phyloP scores from a whole-genome alignment of 2,888 invertebrate species.

The Steromphala cineraria region DNA sequence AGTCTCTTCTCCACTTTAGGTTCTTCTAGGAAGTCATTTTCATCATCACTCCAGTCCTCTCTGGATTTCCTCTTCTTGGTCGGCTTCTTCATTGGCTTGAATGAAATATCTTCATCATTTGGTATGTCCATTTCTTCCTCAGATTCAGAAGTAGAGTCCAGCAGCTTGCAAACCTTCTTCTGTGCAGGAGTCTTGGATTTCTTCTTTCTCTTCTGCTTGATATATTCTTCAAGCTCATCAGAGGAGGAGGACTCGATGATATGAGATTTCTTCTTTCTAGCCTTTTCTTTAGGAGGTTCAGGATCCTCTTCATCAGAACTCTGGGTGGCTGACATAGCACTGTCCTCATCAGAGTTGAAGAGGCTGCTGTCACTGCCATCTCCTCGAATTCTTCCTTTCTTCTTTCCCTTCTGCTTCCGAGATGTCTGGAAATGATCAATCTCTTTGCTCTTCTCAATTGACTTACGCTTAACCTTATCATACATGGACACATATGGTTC shows the following conservation, averaged over 20 bases:
- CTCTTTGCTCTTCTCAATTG: conserved; percentile 60
- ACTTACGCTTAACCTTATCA: conserved; percentile 82
- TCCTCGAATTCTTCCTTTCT: conserved; percentile 47
- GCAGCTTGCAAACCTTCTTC: conserved; percentile 39
- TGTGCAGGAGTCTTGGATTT: conserved; percentile 36
- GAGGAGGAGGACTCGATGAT: conserved; percentile 34
- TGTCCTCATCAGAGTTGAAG: conserved; percentile 53
- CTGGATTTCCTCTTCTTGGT: conserved; percentile 41
- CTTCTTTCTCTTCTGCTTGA: conserved; percentile 36
- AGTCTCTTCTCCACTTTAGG: not conserved
- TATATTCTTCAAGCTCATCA: conserved; percentile 28
- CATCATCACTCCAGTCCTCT: conserved; percentile 33
- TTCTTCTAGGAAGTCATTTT: conserved; percentile 12
- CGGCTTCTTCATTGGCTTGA: conserved; percentile 29
- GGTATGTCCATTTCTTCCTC: conserved; percentile 33
- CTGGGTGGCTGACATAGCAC: conserved; percentile 20
- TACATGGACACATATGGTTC: conserved; percentile 98
- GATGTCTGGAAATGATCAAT: conserved; percentile 72
- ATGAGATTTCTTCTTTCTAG: conserved; percentile 29
- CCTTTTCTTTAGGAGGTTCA: conserved; percentile 17
- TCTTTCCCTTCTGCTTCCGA: conserved; percentile 61
- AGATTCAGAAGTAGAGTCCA: conserved; percentile 44
- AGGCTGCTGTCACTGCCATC: conserved; percentile 58
- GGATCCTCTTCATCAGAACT: conserved; percentile 5
- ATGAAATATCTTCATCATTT: not conserved